These are phyloP conservation scores for Pycnomerus fuliginosus DNA, from an alignment of 2,888 invertebrate genomes.

Conservation along the genomic window DNA sequence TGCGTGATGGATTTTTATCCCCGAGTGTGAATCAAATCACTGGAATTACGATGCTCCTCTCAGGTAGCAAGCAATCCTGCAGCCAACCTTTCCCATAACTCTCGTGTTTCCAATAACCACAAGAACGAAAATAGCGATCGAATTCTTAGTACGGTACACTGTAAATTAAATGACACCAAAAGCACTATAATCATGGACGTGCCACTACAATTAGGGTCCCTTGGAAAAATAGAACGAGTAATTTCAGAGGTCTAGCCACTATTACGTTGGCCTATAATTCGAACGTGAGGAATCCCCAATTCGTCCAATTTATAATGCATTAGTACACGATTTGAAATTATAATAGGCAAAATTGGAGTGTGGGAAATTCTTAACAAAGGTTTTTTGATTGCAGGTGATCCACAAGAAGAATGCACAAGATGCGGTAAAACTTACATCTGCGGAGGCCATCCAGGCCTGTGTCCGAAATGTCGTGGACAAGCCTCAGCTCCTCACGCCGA, in stretches of 20 bases:
- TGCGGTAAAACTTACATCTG: constrained; percentile 59
- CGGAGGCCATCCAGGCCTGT: constrained; percentile 35
- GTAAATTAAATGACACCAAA: constrained; percentile 42
- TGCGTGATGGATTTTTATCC: too few relatives aligned
- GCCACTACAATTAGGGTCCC: constrained; percentile 14
- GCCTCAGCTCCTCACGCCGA: constrained; percentile 32
- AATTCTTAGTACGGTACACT: constrained; percentile 16
- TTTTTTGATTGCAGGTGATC: constrained; percentile 54
- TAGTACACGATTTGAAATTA: constrained; percentile 35
- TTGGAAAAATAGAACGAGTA: constrained; percentile 15
- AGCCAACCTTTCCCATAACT: constrained; percentile 25
- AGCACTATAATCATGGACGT: constrained; percentile 37
- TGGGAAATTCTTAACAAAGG: constrained; percentile 2
- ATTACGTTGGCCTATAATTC: constrained; percentile 30
- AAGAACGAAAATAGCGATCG: constrained; percentile 19
- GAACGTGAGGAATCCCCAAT: constrained; percentile 13
- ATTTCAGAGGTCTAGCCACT: constrained; percentile 33
- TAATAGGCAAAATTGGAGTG: constrained; percentile 31
- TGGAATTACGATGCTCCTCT: too few relatives aligned
- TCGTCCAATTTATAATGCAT: constrained; percentile 42
- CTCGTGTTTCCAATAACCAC: constrained; percentile 29
- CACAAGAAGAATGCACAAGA: constrained; percentile 60
- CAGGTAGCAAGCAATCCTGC: constrained; percentile 11
- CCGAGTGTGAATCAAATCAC: too few relatives aligned
- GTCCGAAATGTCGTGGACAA: constrained; percentile 36